Evolutionary conservation across 2,797 vertebrate species (phyloP).

Genomic region (Cephalopachus bancanus): DNA sequence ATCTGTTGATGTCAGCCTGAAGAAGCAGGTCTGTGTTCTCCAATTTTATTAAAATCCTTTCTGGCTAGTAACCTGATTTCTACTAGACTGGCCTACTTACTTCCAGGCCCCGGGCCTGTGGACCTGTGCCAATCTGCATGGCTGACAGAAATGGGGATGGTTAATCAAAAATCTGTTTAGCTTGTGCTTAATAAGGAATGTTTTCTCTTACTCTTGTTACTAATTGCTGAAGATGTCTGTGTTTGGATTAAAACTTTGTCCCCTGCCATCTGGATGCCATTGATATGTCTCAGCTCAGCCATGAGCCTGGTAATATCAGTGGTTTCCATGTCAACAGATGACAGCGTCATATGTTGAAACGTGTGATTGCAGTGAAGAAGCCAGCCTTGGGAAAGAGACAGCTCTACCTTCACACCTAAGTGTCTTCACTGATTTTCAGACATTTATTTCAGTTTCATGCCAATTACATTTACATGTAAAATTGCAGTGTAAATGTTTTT

Average conservation of each 20-base stretch:
- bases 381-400: background rate
- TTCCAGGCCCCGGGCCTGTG: constrained; percentile 11
- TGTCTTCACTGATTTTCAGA: constrained; percentile 26
- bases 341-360: constrained; percentile 15
- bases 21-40: constrained; percentile 38
- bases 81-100: background rate
- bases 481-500: background rate
- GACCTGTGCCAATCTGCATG: background rate
- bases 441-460: background rate
- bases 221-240: constrained; percentile 79
- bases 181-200: constrained; percentile 60
- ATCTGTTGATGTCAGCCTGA: constrained; percentile 69
- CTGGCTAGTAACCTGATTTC: constrained; percentile 56
- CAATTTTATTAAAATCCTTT: constrained; percentile 63
- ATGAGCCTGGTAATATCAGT: constrained; percentile 52
- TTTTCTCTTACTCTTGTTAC: constrained; percentile 72
- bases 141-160: constrained; percentile 43
- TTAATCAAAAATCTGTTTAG: constrained; percentile 56
- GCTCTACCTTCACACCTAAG: constrained; percentile 52
- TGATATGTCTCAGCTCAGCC: constrained; percentile 56
- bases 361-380: background rate
- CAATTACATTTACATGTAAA: background rate
- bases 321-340: constrained; percentile 75
- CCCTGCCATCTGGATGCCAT: constrained; percentile 80
- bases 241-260: constrained; percentile 80